A percentile compares a stretch with the other conserved stretches of the same genome.
Conservation (phyloP, 64 coral and sea anemone genomes). For the Stichodactyla mertensii region DNA sequence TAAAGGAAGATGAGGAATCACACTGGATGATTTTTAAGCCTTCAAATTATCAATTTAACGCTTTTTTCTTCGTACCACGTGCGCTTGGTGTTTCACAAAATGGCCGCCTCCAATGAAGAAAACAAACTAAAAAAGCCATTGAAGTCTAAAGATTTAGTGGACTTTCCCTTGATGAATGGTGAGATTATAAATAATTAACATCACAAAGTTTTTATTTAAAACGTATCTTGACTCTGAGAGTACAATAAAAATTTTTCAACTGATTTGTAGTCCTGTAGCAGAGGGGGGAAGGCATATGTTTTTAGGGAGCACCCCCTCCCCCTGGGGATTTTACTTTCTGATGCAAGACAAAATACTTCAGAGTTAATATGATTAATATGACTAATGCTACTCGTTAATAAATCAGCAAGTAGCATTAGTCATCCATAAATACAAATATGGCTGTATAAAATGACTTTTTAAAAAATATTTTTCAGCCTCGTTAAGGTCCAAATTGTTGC, state of each 20-base stretch:
- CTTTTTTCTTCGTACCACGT: slow-evolving; percentile 17
- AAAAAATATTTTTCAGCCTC: slow-evolving; percentile 1
- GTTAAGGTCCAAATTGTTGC: slow-evolving; percentile 49
- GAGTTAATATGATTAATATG: too few species aligned
- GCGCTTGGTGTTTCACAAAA: slow-evolving; percentile 27
- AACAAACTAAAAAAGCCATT: not conserved
- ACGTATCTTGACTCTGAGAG: not conserved
- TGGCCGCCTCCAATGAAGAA: slow-evolving; percentile 23
- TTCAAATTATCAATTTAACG: not conserved
- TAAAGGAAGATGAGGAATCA: not conserved
- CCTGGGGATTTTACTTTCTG: too few species aligned
- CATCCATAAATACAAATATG: too few species aligned
- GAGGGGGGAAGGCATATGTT: too few species aligned
- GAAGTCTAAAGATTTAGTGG: slow-evolving; percentile 38
- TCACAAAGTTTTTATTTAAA: not conserved
- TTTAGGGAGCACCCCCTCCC: too few species aligned
- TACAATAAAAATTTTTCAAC: not conserved
- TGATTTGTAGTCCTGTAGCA: not conserved
- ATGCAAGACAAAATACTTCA: too few species aligned
- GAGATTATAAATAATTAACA: not conserved
- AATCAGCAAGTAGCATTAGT: too few species aligned
- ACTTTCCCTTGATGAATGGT: slow-evolving; percentile 40
- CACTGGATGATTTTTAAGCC: not conserved
- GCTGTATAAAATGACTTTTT: too few species aligned
- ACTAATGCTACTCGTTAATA: too few species aligned